Conservation (phyloP, 2,797 vertebrate genomes). For the Sciurus carolinensis region DNA sequence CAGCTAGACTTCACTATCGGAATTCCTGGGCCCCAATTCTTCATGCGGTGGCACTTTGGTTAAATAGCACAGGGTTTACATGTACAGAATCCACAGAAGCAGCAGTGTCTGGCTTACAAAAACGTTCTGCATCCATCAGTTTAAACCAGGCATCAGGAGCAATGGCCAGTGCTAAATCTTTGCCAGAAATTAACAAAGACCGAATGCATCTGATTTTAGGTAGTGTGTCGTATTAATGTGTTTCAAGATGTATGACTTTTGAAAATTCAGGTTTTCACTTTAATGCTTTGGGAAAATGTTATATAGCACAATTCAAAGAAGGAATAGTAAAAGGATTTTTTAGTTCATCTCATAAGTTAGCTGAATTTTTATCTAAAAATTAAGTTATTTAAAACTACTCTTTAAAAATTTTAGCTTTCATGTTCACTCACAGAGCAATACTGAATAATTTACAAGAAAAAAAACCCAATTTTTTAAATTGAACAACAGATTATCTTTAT, state of each 20-base stretch:
- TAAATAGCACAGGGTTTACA: constrained; percentile 95
- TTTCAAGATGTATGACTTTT: not conserved
- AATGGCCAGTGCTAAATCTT: constrained; percentile 89
- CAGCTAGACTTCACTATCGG: constrained; percentile 97
- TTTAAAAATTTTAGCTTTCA: not conserved
- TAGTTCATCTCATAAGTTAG: not conserved
- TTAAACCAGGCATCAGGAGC: constrained; percentile 90
- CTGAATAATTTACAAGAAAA: constrained; percentile 45
- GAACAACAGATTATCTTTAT: constrained; percentile 42
- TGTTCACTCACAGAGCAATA: constrained; percentile 11
- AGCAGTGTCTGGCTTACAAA: constrained; percentile 87
- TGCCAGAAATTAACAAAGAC: constrained; percentile 95
- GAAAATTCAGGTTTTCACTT: constrained; percentile 61
- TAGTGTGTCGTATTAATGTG: constrained; percentile 83
- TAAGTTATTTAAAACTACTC: constrained; percentile 64
- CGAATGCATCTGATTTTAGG: constrained; percentile 98
- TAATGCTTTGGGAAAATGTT: constrained; percentile 46
- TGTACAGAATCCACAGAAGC: constrained; percentile 89
- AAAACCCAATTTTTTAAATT: constrained; percentile 16
- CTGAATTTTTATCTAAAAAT: constrained; percentile 46
- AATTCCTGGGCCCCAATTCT: constrained; percentile 98
- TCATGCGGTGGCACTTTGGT: constrained; percentile 97
- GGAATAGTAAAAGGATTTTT: constrained; percentile 27
- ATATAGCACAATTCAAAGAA: constrained; percentile 24
- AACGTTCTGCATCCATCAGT: constrained; percentile 85